phyloP scores from a whole-genome alignment of 2,113 vertebrate species.

The Coturnix japonica region DNA sequence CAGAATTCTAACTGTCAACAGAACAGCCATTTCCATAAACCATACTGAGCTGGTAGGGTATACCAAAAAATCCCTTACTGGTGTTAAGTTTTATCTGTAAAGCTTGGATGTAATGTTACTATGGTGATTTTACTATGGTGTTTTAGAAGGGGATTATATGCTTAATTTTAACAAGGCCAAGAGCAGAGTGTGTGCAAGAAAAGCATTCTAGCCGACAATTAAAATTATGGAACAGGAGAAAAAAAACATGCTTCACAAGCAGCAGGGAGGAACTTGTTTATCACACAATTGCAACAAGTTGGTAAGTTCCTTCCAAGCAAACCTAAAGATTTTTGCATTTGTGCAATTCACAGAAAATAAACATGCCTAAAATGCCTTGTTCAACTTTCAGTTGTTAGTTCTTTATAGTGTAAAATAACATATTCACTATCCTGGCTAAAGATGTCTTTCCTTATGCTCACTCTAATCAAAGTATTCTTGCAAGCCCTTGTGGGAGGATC shows the following conservation, averaged over 20 bases:
- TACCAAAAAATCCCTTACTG: slow-evolving; percentile 61
- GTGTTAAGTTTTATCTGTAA: slow-evolving; percentile 72
- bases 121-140: slow-evolving; percentile 76
- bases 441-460: not conserved
- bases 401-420: not conserved
- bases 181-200: slow-evolving; percentile 73
- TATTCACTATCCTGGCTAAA: not conserved
- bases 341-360: not conserved
- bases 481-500: not conserved
- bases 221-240: slow-evolving; percentile 33
- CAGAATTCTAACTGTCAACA: slow-evolving; percentile 45
- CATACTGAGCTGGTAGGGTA: slow-evolving; percentile 64
- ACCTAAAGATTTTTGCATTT: not conserved
- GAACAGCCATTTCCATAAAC: slow-evolving; percentile 70
- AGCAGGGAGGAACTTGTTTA: slow-evolving; percentile 45
- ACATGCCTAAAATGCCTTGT: not conserved
- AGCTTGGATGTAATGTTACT: slow-evolving; percentile 77
- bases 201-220: slow-evolving; percentile 72
- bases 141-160: slow-evolving; percentile 80
- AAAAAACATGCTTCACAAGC: slow-evolving; percentile 16
- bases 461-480: not conserved
- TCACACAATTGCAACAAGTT: slow-evolving; percentile 56
- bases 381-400: not conserved
- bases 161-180: slow-evolving; percentile 83
- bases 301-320: not conserved